These are phyloP conservation scores for Hermaeophaga mercurialis DNA, from an alignment of 2,888 invertebrate species.

Conservation along the genomic window DNA sequence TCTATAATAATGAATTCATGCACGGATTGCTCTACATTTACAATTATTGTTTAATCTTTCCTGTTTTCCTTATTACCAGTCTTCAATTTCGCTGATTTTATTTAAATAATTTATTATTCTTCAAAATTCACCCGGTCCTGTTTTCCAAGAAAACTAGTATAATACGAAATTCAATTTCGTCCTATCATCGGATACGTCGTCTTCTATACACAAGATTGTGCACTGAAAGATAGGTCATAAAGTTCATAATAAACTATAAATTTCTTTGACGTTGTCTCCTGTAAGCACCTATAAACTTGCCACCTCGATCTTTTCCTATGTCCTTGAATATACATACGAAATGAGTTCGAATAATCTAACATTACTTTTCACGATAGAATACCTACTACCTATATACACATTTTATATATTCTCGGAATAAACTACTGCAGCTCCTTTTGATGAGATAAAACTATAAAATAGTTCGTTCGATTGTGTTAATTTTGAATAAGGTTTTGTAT, in stretches of 20 bases:
- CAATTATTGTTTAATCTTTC: too few species aligned
- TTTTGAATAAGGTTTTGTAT: too few species aligned
- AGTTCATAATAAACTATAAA: conserved; percentile 26
- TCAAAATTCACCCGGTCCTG: background rate
- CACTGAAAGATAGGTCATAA: conserved; percentile 20
- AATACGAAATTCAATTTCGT: conserved; percentile 21
- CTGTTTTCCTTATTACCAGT: too few species aligned
- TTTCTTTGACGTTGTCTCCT: conserved; percentile 22
- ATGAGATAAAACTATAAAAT: too few species aligned
- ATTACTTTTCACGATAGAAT: background rate
- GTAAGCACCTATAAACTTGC: conserved; percentile 23
- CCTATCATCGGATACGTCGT: conserved; percentile 16
- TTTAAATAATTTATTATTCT: too few species aligned
- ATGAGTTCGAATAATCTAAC: conserved; percentile 2
- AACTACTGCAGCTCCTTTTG: too few species aligned
- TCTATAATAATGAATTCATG: too few species aligned
- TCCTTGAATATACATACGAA: conserved; percentile 20
- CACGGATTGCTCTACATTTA: too few species aligned
- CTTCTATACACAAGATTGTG: conserved; percentile 12
- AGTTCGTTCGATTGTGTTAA: too few species aligned
- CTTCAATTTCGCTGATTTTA: too few species aligned
- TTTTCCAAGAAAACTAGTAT: background rate
- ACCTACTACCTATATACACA: too few species aligned
- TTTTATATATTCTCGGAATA: too few species aligned
- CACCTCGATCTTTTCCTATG: conserved; percentile 19